A percentile compares a stretch with the other conserved stretches of the same genome.
These are phyloP conservation scores for Ctenopoma multispine DNA, from an alignment of 2,797 vertebrate species.

Conservation along the genomic window DNA sequence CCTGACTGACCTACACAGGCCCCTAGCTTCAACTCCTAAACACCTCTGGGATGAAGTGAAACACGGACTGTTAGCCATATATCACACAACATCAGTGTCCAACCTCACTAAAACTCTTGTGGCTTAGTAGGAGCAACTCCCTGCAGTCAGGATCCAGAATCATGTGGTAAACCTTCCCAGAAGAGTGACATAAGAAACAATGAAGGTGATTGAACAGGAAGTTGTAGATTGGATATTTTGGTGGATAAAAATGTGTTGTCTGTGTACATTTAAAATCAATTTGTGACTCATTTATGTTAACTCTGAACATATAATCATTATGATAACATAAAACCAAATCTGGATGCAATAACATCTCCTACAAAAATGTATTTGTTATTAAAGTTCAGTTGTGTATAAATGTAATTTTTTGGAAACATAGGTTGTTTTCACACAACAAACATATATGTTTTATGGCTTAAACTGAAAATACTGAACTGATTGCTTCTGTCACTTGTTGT, in stretches of 20 bases:
- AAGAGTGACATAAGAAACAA: neutral
- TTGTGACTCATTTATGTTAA: no score
- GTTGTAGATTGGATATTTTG: no score
- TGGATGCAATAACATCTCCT: no score
- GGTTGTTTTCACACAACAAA: conserved; percentile 40
- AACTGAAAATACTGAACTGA: conserved; percentile 38
- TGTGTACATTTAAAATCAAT: no score
- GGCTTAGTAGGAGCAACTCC: conserved; percentile 35
- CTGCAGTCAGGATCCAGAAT: neutral
- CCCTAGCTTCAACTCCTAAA: neutral
- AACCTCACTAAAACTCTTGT: conserved; percentile 13
- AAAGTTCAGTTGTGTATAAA: no score
- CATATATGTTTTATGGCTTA: conserved; percentile 33
- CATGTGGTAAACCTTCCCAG: conserved; percentile 15
- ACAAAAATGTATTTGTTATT: no score
- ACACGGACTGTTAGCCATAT: neutral
- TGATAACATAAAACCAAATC: no score
- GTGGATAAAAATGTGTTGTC: no score
- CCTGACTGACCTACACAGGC: neutral
- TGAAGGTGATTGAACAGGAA: neutral
- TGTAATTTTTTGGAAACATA: neutral
- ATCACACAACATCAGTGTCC: conserved; percentile 14
- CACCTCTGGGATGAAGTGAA: conserved; percentile 16
- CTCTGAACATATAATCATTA: no score
- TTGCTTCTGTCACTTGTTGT: conserved; percentile 24